Percentiles rank a stretch among this genome's conserved stretches.
These are phyloP conservation scores for Alligator sinensis DNA, from an alignment of 2,113 vertebrate genomes.

Conservation along the genomic window DNA sequence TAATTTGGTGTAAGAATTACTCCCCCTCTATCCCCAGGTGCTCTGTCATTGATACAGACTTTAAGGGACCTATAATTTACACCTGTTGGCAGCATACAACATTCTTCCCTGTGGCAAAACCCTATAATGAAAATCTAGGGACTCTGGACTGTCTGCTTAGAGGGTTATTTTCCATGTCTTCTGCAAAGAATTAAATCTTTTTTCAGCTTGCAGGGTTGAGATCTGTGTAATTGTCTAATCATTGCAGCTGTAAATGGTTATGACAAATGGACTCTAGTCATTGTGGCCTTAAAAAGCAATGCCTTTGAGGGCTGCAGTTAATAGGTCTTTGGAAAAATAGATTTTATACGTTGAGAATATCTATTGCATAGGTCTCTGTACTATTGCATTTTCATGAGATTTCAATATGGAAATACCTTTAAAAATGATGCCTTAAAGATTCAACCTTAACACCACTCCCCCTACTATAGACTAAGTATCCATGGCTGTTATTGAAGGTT, in stretches of 20 bases:
- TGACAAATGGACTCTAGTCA: neutral
- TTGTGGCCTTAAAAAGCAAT: neutral
- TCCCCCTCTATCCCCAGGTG: neutral
- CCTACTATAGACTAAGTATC: no score
- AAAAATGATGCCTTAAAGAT: neutral
- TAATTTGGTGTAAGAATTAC: slow-evolving; percentile 26
- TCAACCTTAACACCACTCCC: neutral
- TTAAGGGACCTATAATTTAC: neutral
- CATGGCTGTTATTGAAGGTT: neutral
- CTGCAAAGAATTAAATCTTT: neutral
- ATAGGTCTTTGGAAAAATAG: neutral
- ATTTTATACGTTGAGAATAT: neutral
- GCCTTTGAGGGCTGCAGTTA: neutral
- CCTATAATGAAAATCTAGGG: slow-evolving; percentile 24
- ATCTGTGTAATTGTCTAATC: slow-evolving; percentile 1
- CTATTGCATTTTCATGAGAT: neutral
- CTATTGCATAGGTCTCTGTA: neutral
- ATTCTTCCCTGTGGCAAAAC: slow-evolving; percentile 16
- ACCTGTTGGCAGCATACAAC: neutral
- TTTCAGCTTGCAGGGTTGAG: neutral
- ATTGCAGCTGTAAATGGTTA: slow-evolving; percentile 8
- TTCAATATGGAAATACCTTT: slow-evolving; percentile 7
- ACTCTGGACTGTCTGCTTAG: slow-evolving; percentile 25
- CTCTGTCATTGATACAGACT: neutral
- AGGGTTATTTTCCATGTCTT: neutral